These are phyloP conservation scores for Paratilapia polleni DNA, from an alignment of 2,113 vertebrate species.

Conservation along the genomic window DNA sequence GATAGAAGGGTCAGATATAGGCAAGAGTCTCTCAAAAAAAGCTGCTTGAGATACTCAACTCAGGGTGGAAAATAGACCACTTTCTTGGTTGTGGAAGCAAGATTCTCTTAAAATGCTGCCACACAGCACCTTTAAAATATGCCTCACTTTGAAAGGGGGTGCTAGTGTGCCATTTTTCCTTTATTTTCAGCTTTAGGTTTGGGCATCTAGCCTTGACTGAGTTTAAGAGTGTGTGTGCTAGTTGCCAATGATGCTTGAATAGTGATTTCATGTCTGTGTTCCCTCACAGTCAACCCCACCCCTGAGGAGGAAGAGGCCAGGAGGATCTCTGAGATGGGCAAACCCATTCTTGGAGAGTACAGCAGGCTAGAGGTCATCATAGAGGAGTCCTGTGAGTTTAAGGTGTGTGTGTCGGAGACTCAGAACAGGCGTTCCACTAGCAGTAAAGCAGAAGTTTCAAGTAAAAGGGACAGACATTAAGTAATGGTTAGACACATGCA, in stretches of 20 bases:
- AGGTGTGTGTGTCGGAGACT: constrained; percentile 72
- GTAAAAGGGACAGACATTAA: not conserved
- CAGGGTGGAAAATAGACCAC: not conserved
- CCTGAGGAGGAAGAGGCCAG: constrained; percentile 88
- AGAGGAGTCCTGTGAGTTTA: constrained; percentile 92
- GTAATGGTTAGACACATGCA: not conserved
- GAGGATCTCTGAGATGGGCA: constrained; percentile 91
- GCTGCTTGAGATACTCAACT: not conserved
- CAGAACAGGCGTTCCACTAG: not conserved
- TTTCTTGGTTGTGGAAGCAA: not conserved
- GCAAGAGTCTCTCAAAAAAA: accelerated
- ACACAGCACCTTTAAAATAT: constrained; percentile 5
- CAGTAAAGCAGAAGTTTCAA: not conserved
- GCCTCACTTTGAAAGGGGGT: not conserved
- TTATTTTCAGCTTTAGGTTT: not conserved
- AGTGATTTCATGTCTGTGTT: not conserved
- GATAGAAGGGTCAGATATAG: not conserved
- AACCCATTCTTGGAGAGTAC: constrained; percentile 90
- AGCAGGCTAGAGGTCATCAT: constrained; percentile 88
- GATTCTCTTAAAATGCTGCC: not conserved
- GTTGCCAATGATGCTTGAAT: not conserved
- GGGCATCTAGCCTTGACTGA: not conserved
- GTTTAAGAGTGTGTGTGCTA: not conserved
- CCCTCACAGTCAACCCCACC: constrained; percentile 70
- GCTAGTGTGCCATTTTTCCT: not conserved